Base-by-base conservation (phyloP, 1,140 invertebrate species). In the Dufourea novaeangliae region DNA sequence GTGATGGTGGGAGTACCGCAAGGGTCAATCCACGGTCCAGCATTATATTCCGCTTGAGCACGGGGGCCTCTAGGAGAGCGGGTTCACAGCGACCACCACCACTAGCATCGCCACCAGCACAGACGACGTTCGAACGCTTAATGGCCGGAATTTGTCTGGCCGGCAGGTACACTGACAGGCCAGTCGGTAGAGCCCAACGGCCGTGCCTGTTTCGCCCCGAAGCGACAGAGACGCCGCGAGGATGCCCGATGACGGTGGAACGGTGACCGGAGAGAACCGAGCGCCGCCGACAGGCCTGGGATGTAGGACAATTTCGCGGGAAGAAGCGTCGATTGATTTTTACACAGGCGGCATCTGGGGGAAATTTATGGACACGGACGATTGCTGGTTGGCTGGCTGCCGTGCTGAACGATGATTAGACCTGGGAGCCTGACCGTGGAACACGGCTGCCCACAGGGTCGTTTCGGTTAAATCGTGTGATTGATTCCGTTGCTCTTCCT, bases 1-100 rank as follows among this genome's bases (percentile, higher is more conserved):
- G 74, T 61, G 59, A 70, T 89, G 88, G 88, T 90, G 88, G 89
- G 88, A 90, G 88, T 89, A 90, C 85, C 88, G 87, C 87, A 90
- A 90, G 88, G 89, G 88, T 90, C 88, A 90, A 90, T 90, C 88
- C 86, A 85, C 78, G 78, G 66, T 68, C 67, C 82, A 71, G 66
- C 81, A 79, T 84, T 84, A 84, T 83, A 84, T 85, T 79, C 68
- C 70, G 56, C 1, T 79, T 71, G 57, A 71, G 72, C 67, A 75
- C 68, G 66, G 84, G 77, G 80, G 71, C 80, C 73, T 83, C 37
- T 44, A 25, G 32, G 8, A 37, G 75, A 78, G 68, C 72, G 82
- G 82, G 82, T 82, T 86, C 77, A 85, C 72, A 78, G 72, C 50
- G 44, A 54, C 57, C 54, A 80, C n/a, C n/a, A n/a, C n/a, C n/a